Evolutionary conservation across 2,797 vertebrate species (phyloP).

Genomic region (Eospalax fontanierii): DNA sequence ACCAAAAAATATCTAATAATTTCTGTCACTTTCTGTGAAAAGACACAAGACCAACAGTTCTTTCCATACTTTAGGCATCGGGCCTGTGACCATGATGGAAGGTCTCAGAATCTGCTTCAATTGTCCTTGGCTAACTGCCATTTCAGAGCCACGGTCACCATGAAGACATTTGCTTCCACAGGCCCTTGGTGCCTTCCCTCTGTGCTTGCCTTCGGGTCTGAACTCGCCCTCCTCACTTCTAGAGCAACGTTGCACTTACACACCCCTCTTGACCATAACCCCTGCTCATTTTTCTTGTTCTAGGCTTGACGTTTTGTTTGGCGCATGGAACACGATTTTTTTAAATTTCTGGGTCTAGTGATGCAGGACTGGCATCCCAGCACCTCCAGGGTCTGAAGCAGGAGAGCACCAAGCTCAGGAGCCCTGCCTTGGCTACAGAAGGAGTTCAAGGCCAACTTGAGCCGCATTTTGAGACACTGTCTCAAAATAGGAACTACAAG

Average conservation of each 20-base stretch:
- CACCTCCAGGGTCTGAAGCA: background rate
- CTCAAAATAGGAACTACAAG: background rate
- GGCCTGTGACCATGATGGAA: background rate
- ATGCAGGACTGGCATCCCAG: background rate
- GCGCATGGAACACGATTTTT: too few species aligned
- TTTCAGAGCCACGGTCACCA: background rate
- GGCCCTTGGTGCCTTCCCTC: background rate
- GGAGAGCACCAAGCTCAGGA: background rate
- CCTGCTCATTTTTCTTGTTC: constrained; percentile 17
- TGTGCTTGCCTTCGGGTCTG: background rate
- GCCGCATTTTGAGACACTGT: too few species aligned
- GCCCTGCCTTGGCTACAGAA: background rate
- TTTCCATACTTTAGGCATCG: background rate
- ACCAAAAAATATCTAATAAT: too few species aligned
- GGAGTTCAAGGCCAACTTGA: background rate
- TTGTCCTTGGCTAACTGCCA: background rate
- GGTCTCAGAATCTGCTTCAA: background rate
- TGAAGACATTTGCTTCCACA: background rate
- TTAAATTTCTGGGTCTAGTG: background rate
- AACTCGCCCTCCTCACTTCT: background rate
- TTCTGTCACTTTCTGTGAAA: constrained; percentile 30
- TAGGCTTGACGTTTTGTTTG: constrained; percentile 20
- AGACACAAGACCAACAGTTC: background rate
- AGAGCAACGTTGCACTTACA: background rate
- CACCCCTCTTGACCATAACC: background rate